Base-by-base conservation (phyloP, 2,888 invertebrate species). In the Hartigia nigra region DNA sequence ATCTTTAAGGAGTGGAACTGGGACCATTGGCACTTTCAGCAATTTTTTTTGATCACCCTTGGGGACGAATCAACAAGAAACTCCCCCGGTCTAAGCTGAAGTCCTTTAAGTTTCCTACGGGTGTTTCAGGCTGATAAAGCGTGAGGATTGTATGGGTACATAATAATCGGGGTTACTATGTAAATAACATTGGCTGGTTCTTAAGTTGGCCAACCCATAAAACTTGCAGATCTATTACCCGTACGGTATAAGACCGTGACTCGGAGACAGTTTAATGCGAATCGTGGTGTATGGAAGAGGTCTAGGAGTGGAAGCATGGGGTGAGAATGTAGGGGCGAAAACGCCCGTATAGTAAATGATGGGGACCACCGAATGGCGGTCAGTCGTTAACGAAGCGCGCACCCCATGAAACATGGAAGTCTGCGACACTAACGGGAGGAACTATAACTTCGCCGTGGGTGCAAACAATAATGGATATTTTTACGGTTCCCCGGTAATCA, bases 381-480 rank as follows among this genome's bases (percentile, higher is more conserved):
- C 72, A 72, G 72, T 72, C 72, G 72, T 72, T 72, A 72, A 72
- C 72, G 72, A 72, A 72, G 72, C 72, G 31, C 72, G 72, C 72
- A 31, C 72, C 72, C 31, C 72, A 72, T 31, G 72, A 72, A 72
- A 72, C 72, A 72, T 72, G 72, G 72, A 72, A 72, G 32, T 9
- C 31, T 31, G 72, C 32, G 72, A 72, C 12, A 55, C 5, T 55
- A 23, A 55, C 55, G 55, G 23, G 55, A 55, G 55, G 55, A 23
- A 55, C 55, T 55, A 23, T 55, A 72, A 72, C 72, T 31, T 32
- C 12, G 72, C 72, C 31, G 31, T 4, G 72, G 12, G 72, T 32
- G 12, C 72, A 72, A 14, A 72, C 31, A 72, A 32, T 31, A 72
- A 72, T 72, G 32, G 12, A 72, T 32, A 32, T 72, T 72, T 72